Percentiles rank a stretch among this genome's conserved stretches.
Evolutionary conservation across 2,888 invertebrate species (phyloP).

Genomic region (Dioctria linearis): DNA sequence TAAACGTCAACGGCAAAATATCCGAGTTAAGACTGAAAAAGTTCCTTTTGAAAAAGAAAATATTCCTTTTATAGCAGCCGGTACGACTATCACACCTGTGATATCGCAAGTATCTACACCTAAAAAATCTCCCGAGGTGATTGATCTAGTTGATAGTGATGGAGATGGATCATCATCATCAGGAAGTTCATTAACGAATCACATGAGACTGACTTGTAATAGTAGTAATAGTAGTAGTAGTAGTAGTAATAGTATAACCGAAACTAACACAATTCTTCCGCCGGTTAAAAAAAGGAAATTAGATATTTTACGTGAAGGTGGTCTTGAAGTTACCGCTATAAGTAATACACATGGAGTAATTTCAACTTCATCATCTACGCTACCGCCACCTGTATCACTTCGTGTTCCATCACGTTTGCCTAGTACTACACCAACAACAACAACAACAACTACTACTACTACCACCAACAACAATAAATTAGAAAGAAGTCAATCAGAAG

Average conservation of each 20-base stretch:
- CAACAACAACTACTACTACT: too few relatives aligned
- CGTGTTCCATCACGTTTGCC: conserved; percentile 34
- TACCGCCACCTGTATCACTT: conserved; percentile 34
- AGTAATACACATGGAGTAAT: conserved; percentile 58
- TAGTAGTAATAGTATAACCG: neutral
- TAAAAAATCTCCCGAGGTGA: conserved; percentile 56
- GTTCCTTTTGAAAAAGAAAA: conserved; percentile 59
- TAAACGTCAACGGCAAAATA: conserved; percentile 41
- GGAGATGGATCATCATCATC: conserved; percentile 54
- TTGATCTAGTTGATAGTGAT: conserved; percentile 60
- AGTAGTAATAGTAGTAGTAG: too few relatives aligned
- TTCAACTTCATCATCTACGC: conserved; percentile 36
- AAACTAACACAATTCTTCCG: conserved; percentile 56
- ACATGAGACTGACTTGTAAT: conserved; percentile 5
- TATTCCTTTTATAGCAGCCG: conserved; percentile 60
- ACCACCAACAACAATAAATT: neutral
- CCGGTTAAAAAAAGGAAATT: conserved; percentile 79
- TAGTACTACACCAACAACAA: too few relatives aligned
- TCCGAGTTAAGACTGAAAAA: conserved; percentile 57
- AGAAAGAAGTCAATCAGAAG: conserved; percentile 29
- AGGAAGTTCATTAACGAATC: conserved; percentile 1
- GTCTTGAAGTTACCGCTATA: conserved; percentile 82
- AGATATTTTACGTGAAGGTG: conserved; percentile 82
- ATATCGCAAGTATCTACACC: conserved; percentile 30
- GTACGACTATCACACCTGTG: conserved; percentile 60